Evolutionary conservation across 2,888 invertebrate genomes (phyloP), one percentile per base, ranked within the genome.

Genomic region (Drosophila kuntzei): DNA sequence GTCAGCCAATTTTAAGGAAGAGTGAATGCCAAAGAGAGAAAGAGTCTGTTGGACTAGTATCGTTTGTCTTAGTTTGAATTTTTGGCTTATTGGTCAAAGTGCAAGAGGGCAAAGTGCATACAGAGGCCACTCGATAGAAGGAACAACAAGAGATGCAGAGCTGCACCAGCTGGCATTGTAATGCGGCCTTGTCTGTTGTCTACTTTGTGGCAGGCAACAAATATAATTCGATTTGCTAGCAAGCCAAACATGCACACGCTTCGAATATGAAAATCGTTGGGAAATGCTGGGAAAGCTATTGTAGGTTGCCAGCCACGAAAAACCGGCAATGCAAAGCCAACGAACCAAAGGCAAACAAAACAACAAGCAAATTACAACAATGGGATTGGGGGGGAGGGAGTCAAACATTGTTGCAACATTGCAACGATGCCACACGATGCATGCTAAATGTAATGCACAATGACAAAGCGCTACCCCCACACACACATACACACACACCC

Each of bases 361-460:
- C 72, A 74, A 79, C 69, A 72, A 73, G 76, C 76, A 87, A 84
- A 84, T 88, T 87, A 81, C 89, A 87, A 78, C 78, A 80, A 74
- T 71, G 67, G 53, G n/a, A n/a, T 0, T 3, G 25, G 14, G 2
- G 12, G 2, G 29, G 34, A 11, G 11, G 6, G 18, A 25, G 25
- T 5, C 27, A 32, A 22, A 41, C 83, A 83, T 74, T 88, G 88
- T 88, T 86, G 81, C 86, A 79, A 53, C 75, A 55, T 62, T 62
- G 64, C 64, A 72, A 70, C 63, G 43, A 14, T 54, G 54, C 54
- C 54, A 54, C 75, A 72, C 82, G 81, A 79, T 83, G 83, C 88
- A 77, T 84, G 83, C 80, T 73, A 73, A 75, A 87, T 70, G 82
- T 85, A 87, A 84, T 84, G 82, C 85, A 84, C 79, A 87, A 76